Conservation (phyloP, 2,113 vertebrate genomes). For the Grus americana region DNA sequence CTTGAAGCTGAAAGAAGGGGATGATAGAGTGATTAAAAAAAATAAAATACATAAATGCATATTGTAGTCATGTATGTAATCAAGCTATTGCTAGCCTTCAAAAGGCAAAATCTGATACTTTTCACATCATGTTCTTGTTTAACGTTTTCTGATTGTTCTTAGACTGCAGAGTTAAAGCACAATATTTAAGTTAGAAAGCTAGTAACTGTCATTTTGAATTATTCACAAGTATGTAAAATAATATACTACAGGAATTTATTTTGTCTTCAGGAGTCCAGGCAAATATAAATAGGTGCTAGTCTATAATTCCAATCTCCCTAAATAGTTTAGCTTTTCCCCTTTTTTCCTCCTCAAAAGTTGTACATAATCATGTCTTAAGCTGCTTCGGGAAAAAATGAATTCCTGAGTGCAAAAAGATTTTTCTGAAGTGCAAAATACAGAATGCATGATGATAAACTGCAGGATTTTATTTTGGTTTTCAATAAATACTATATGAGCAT, state of each 20-base stretch:
- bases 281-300: neutral
- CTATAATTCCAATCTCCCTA: neutral
- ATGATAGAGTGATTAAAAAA: neutral
- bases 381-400: neutral
- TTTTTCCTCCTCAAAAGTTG: neutral
- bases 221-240: neutral
- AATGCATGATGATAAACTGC: neutral
- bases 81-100: neutral
- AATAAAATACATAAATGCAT: neutral
- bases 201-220: conserved; percentile 17
- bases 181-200: conserved; percentile 15
- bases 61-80: neutral
- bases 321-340: neutral
- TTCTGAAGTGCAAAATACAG: neutral
- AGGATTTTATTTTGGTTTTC: conserved; percentile 1
- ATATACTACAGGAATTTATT: conserved; percentile 8
- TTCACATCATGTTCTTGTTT: neutral
- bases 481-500: conserved; percentile 12
- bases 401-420: neutral
- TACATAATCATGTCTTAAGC: neutral
- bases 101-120: neutral
- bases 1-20: neutral
- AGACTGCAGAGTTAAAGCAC: neutral
- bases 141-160: conserved; percentile 16
- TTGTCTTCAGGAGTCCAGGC: neutral